Evolutionary conservation across 2,113 vertebrate species (phyloP), one percentile per base, ranked within the genome.

Genomic region (Thalassoma bifasciatum): DNA sequence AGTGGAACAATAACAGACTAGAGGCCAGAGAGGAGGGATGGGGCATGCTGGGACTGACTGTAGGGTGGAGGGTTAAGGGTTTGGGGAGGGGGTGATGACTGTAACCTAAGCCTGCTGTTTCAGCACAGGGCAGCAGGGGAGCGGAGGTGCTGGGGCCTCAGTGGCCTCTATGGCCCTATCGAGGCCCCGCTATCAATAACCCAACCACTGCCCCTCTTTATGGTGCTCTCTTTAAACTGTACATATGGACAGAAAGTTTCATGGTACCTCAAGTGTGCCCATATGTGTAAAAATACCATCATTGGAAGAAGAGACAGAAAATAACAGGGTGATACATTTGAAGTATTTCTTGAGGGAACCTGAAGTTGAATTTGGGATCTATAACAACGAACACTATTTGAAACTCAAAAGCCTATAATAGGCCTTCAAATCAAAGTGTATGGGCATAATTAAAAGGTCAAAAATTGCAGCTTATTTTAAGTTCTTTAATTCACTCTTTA

Each of bases 1-100:
- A 95, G 95, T 94, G 93, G 92, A 96, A 96, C 92, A 95, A 96
- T 95, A 96, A 95, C 90, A 95, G 92, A 91, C 84, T 77, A 93
- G 63, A 77, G 89, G 91, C 85, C 89, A 79, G 84, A 86, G 75
- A 67, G 60, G 40, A 75, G 77, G 82, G 82, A 53, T 83, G 57
- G 56, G 52, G 57, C 82, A 73, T 70, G 26, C 22, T 40, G 72
- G 86, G 93, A 70, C 24, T 64, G 66, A 66, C 78, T 79, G 76
- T 30, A 65, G 79, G 69, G 63, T 7, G 46, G 51, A 64, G 64
- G 57, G 79, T 75, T 46, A 4, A 36, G 51, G 75, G 72, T 63
- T 79, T 79, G 72, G 78, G 67, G 80, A 77, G 84, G 80, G 79
- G 84, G 72, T 67, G 61, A 64, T 52, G 84, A 94, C 82, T 93